Evolutionary conservation across 2,888 invertebrate species (phyloP).

Genomic region (Marasmarcha lunaedactyla): DNA sequence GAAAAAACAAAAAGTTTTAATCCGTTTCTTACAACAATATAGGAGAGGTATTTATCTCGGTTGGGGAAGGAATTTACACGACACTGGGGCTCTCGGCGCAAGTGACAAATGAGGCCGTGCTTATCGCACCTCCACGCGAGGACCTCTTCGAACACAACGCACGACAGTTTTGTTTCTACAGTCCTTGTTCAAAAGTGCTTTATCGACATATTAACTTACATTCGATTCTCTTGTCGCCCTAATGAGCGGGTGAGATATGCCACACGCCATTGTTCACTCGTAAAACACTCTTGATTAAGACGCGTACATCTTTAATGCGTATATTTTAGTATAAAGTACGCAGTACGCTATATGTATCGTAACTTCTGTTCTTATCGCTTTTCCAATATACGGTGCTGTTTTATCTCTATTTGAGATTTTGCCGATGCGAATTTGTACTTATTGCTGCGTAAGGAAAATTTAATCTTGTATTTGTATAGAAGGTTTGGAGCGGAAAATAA

Average conservation of each 20-base stretch:
- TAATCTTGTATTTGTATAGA: neutral
- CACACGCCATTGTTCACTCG: neutral
- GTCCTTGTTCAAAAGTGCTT: constrained; percentile 16
- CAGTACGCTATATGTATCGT: constrained; percentile 19
- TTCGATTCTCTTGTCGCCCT: constrained; percentile 26
- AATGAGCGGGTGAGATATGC: constrained; percentile 38
- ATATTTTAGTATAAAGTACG: constrained; percentile 31
- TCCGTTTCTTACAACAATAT: constrained; percentile 28
- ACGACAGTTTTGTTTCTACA: constrained; percentile 24
- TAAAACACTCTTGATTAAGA: neutral
- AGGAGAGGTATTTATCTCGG: constrained; percentile 48
- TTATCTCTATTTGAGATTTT: constrained; percentile 44
- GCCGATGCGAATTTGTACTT: constrained; percentile 23
- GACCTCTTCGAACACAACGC: constrained; percentile 7
- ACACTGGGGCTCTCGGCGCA: constrained; percentile 42
- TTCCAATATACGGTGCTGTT: constrained; percentile 38
- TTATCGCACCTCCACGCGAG: constrained; percentile 41
- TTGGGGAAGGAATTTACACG: constrained; percentile 57
- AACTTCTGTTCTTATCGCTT: constrained; percentile 25
- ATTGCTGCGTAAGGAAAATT: neutral
- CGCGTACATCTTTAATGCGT: constrained; percentile 1
- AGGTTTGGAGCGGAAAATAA: neutral
- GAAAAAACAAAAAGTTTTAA: constrained; percentile 26
- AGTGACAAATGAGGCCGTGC: constrained; percentile 61
- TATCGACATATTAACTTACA: constrained; percentile 21